Conservation (phyloP, 2,113 vertebrate species). For the Corydoras maculifer region DNA sequence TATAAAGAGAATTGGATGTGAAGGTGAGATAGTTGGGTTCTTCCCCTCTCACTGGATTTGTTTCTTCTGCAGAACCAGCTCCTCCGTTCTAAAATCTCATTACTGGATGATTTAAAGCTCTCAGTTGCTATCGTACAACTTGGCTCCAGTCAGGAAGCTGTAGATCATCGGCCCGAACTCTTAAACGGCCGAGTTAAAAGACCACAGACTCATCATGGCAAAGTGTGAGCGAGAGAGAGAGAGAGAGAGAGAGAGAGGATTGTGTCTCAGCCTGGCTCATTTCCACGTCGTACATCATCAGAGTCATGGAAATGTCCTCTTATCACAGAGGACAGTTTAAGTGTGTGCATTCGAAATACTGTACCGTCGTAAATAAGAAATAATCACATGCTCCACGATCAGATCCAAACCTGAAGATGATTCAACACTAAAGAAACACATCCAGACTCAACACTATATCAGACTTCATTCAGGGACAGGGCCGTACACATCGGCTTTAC, state of each 20-base stretch:
- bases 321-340: neutral
- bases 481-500: too few relatives aligned
- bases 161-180: slow-evolving; percentile 46
- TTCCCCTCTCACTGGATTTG: neutral
- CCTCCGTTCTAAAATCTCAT: slow-evolving; percentile 55
- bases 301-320: neutral
- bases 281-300: neutral
- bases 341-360: neutral
- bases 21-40: neutral
- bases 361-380: neutral
- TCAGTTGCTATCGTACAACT: slow-evolving; percentile 49
- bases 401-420: neutral
- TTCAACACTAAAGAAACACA: neutral
- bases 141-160: slow-evolving; percentile 40
- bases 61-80: neutral
- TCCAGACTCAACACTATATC: neutral
- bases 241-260: slow-evolving; percentile 16
- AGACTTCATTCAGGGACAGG: neutral
- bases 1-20: too few relatives aligned
- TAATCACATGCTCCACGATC: neutral
- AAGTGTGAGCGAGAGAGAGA: neutral
- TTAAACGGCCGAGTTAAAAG: slow-evolving; percentile 45
- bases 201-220: slow-evolving; percentile 23
- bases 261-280: neutral
- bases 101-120: slow-evolving; percentile 57